These are phyloP conservation scores for Amblyteles armatorius DNA, from an alignment of 2,888 invertebrate genomes.

Conservation along the genomic window DNA sequence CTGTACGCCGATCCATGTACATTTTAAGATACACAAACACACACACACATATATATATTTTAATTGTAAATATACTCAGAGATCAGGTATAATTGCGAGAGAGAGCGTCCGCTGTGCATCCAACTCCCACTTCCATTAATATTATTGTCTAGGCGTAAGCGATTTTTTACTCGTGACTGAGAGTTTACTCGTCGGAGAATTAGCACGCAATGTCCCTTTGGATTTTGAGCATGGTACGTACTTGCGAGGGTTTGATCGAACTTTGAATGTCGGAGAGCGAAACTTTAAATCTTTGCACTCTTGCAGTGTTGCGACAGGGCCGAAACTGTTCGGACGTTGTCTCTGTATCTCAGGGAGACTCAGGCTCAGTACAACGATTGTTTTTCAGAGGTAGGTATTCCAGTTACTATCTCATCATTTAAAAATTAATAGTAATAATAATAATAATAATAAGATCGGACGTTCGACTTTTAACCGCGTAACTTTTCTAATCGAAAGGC, in stretches of 20 bases:
- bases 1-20: constrained; percentile 63
- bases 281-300: constrained; percentile 11
- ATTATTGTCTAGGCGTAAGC: not conserved
- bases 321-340: constrained; percentile 76
- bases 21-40: constrained; percentile 51
- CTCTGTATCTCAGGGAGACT: constrained; percentile 76
- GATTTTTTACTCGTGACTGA: not conserved
- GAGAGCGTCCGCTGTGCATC: constrained; percentile 18
- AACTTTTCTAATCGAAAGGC: constrained; percentile 73
- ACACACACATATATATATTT: constrained; percentile 34
- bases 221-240: constrained; percentile 65
- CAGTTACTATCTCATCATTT: not conserved
- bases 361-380: constrained; percentile 81
- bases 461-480: constrained; percentile 17
- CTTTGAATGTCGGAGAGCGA: not conserved
- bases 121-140: constrained; percentile 1
- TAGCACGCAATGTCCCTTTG: constrained; percentile 58
- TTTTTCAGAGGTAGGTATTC: constrained; percentile 77
- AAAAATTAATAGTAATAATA: not conserved
- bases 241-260: constrained; percentile 34
- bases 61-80: constrained; percentile 65
- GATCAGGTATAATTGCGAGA: constrained; percentile 19
- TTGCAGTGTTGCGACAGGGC: constrained; percentile 78
- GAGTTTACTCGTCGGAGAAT: constrained; percentile 25
- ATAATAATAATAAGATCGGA: not conserved